A percentile compares a stretch with the other conserved stretches of the same genome.
Evolutionary conservation across 2,888 invertebrate species (phyloP).

Genomic region (Nasonovia ribisnigri): DNA sequence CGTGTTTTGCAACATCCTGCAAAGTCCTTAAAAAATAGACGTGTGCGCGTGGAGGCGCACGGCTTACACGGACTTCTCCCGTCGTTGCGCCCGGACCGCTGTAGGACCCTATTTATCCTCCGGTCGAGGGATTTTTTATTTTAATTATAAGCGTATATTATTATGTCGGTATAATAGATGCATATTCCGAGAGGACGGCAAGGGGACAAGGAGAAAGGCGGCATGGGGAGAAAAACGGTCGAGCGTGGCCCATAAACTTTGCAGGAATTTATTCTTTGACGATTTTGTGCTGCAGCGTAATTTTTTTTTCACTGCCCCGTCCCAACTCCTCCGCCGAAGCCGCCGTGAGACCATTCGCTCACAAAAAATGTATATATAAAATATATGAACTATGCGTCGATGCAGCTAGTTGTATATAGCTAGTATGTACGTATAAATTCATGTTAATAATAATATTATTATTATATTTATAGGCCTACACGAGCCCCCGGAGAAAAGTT

Average conservation of each 20-base stretch:
- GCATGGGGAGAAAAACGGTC: not conserved
- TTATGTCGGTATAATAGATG: not conserved
- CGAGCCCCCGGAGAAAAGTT: slow-evolving; percentile 3
- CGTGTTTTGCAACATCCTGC: not conserved
- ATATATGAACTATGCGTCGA: not conserved
- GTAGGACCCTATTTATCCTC: not conserved
- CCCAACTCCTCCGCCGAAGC: not conserved
- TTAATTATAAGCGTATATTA: not conserved
- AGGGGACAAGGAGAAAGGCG: too few relatives aligned
- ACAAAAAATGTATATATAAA: not conserved
- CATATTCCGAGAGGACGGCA: not conserved
- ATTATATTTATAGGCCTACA: not conserved
- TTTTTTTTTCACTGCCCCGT: not conserved
- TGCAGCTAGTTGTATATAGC: not conserved
- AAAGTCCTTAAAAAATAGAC: not conserved
- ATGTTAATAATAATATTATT: not conserved
- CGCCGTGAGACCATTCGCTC: not conserved
- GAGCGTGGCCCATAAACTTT: slow-evolving; percentile 1
- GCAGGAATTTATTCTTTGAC: not conserved
- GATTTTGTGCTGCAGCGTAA: not conserved
- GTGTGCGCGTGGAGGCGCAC: not conserved
- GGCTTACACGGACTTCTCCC: not conserved
- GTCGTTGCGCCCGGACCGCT: not conserved
- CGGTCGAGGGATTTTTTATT: not conserved
- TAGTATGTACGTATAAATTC: not conserved